Conservation (phyloP, 2,888 invertebrate genomes). For the Philhelius pedissequus region DNA sequence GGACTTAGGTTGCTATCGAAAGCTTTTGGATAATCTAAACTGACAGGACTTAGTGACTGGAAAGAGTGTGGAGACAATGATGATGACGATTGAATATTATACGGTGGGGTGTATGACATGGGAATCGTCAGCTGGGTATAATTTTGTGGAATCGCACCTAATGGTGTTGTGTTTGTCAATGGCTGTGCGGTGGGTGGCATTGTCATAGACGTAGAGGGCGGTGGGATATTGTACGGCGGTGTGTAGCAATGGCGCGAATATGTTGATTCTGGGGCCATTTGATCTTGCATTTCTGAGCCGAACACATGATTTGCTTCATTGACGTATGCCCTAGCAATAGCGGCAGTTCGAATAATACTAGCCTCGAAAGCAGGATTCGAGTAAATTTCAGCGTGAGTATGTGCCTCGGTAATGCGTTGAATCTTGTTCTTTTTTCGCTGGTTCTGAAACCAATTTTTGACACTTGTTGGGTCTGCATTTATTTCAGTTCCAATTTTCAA, state of each 20-base stretch:
- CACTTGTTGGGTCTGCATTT: conserved; percentile 96
- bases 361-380: conserved; percentile 96
- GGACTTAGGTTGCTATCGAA: conserved; percentile 77
- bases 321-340: conserved; percentile 84
- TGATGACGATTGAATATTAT: conserved; percentile 78
- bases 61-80: conserved; percentile 78
- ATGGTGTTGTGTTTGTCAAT: conserved; percentile 70
- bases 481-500: conserved; percentile 96
- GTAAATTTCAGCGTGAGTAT: conserved; percentile 97
- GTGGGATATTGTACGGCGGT: conserved; percentile 81
- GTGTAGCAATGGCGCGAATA: conserved; percentile 79
- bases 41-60: conserved; percentile 77
- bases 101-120: conserved; percentile 78
- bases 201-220: conserved; percentile 77
- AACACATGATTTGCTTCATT: conserved; percentile 82
- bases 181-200: conserved; percentile 72
- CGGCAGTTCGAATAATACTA: conserved; percentile 93
- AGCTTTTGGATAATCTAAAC: conserved; percentile 78
- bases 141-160: conserved; percentile 72
- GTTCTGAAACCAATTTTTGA: conserved; percentile 97
- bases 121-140: conserved; percentile 72
- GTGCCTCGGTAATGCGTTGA: conserved; percentile 94
- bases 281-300: conserved; percentile 80
- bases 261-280: conserved; percentile 73
- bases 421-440: conserved; percentile 90